Evolutionary conservation across 2,113 vertebrate genomes (phyloP), one percentile per base, ranked within the genome.

Genomic region (Trichechus manatus): DNA sequence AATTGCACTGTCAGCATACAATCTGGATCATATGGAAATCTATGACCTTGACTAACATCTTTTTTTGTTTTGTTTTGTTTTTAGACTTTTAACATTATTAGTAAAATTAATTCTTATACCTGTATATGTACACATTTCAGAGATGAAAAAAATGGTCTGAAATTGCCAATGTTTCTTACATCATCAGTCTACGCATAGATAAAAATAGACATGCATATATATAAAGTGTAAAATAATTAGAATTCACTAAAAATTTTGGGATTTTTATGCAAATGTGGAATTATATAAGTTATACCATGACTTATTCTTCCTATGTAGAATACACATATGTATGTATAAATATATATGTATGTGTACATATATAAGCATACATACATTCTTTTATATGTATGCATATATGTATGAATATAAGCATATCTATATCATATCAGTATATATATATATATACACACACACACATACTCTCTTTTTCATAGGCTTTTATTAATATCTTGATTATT

Each of bases 61-160:
- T 89, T 39, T 84, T 20, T 70, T 31, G 13, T 74, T 86, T n/a
- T n/a, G 53, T 56, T 56, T 56, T 56, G 13, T 74, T 86, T 81
- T 81, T 39, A 63, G 29, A 63, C 39, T 87, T 70, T n/a, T 29
- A 74, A 82, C 15, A 77, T 72, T 80, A 96, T 88, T n/a, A 85
- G 15, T 42, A 39, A 64, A 31, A 66, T 74, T 42, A 9, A 42
- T 25, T 75, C 74, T 50, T 29, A 56, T 36, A 53, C 19, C 19
- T 29, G 19, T 11, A 56, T 2, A 56, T 53, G 8, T 59, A 66
- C 14, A 42, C 0, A 85, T 64, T 86, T 81, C 22, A 70, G 25
- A 68, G 59, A 66, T 36, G 47, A 11, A 39, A 59, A 44, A 74
- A 66, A 17, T 27, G 19, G 0, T 42, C 63, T 59, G 23, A 85